Base-by-base conservation (phyloP, 2,113 vertebrate genomes). In the Scophthalmus maximus region DNA sequence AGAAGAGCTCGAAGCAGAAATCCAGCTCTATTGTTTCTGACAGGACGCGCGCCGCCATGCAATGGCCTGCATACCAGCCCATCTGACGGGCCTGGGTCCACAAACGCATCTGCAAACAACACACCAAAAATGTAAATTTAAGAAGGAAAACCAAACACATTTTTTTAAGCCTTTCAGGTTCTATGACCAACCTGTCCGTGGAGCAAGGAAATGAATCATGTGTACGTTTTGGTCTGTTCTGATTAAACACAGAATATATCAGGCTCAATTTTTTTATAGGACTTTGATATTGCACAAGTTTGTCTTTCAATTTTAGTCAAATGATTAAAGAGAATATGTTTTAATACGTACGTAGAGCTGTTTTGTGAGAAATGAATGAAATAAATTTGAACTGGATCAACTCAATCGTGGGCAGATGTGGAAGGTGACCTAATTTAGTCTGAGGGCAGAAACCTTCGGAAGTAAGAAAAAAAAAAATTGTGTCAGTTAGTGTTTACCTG, bases 31-130 rank as follows among this genome's bases (percentile, higher is more conserved):
- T 76, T 0, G 91, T 20, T 26, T 96, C 92, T 3, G 93, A 94
- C 12, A 67, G 73, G 25, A 75, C 17, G 1, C 94, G 92, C 0
- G 97, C 95, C 0, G 92, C 93, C 88, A 99, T 96, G 83, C 96
- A 98, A 70, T 95, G 96, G 0, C 95, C 97, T 0, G 96, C 95
- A 1, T 96, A 94, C 93, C 95, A 98, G 27, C 98, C 98, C 98
- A 99, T 99, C 93, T 99, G 98, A 75, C 97, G 94, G 0, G 97
- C 97, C 36, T 99, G 97, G 1, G 96, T 99, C 98, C 97, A 99
- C 64, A 99, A 87, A 40, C 98, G 95, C 97, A 99, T 99, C 98
- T 99, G 64, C 1, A 18, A 17, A 25, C 14, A 72, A 51, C 29
- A 79, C 76, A 71, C 5, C n/a, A n/a, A n/a, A n/a, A n/a, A n/a